Base-by-base conservation (phyloP, 2,888 invertebrate species). In the Cataglyphis altisquamis region DNA sequence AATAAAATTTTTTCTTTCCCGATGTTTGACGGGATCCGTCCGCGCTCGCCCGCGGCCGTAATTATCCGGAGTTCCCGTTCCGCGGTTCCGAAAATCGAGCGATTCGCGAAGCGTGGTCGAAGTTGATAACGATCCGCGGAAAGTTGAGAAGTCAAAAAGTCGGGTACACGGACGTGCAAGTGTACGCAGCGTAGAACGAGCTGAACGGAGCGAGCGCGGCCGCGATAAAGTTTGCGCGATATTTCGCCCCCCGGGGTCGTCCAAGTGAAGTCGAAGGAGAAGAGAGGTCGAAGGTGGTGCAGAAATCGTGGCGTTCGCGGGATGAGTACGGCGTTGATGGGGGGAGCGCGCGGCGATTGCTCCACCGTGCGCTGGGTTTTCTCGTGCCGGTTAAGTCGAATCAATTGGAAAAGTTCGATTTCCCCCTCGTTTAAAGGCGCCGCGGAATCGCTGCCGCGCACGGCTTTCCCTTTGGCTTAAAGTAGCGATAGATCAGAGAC, bases 381-480 rank as follows among this genome's bases (percentile, higher is more conserved):
- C 88, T 88, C 84, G 85, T 86, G 75, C 81, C 86, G 88, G 90
- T 92, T 92, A 90, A 93, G 90, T 92, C 88, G 90, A 91, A 93
- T 91, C 92, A 92, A 93, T 93, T 93, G 92, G 91, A 92, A 92
- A 93, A 93, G 91, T 93, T 92, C 86, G 87, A 86, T 92, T 88
- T 86, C 90, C 87, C 41, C 82, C 86, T 90, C 89, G 92, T 90
- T 91, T 90, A 88, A 84, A 88, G 81, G 72, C 78, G 84, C 85
- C 86, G 84, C 86, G 77, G 78, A 82, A 85, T 88, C 84, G 83
- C 87, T 87, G 73, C 86, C 52, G 68, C 77, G 62, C 62, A 70
- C 64, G 82, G 85, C 84, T 87, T 80, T 88, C 82, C 83, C 82
- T 88, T 90, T 90, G 86, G 83, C 84, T 87, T 83, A 84, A 91